Base-by-base conservation (phyloP, 2,888 invertebrate genomes). In the Hofmannophila pseudospretella region DNA sequence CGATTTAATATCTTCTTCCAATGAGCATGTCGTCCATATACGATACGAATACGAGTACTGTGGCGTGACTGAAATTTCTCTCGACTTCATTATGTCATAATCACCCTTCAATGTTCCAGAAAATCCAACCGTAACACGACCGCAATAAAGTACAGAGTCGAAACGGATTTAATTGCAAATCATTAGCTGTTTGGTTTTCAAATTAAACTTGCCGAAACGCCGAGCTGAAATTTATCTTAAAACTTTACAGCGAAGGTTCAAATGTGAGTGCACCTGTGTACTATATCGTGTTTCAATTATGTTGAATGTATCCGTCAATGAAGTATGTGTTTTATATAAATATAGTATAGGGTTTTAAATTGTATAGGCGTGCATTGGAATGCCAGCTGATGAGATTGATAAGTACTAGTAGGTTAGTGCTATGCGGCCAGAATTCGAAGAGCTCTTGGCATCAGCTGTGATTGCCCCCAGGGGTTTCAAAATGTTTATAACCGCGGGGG, bases 51-150 rank as follows among this genome's bases (percentile, higher is more conserved):
- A 70, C 68, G 61, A 22, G 23, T 63, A 58, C 54, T 71, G 70
- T 80, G 77, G 78, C 80, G 77, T 78, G 79, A 79, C 75, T 75
- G 64, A 69, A 72, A 66, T 66, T 67, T 67, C 64, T 70, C 66
- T 54, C 47, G 46, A 58, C 61, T 49, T 37, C 55, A 51, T 67
- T 70, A 70, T 60, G 63, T 62, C 74, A 67, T 57, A 78, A 56
- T 44, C 47, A 47, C 61, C 59, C 44, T 44, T 33, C 22, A 36
- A 31, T 34, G 44, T 47, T 54, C 45, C 47, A 49, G 56, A 39
- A 75, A 75, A 70, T 56, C 57, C 56, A 54, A 78, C 78, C 65
- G 53, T 77, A 58, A 44, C 23, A 0, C 27, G 33, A 49, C 44
- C 32, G 35, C 9, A 38, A 58, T 69, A 78, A 66, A 78, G 80